These are phyloP conservation scores for Aleadryas rufinucha DNA, from an alignment of 2,113 vertebrate genomes.

Conservation along the genomic window DNA sequence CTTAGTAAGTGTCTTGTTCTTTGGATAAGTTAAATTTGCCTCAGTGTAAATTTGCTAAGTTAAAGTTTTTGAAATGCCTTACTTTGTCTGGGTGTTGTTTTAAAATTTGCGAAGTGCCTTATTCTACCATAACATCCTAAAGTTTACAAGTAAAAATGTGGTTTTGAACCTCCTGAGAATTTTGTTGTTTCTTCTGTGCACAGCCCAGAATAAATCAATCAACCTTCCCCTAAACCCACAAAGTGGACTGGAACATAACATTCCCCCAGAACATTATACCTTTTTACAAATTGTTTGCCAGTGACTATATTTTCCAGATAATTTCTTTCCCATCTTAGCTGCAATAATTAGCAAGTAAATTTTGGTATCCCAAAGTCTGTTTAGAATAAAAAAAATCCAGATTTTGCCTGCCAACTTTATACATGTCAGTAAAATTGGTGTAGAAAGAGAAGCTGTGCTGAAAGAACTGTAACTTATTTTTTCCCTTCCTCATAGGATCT, in stretches of 20 bases:
- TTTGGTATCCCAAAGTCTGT: neutral
- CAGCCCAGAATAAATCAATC: neutral
- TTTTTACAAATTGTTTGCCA: neutral
- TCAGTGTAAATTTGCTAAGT: neutral
- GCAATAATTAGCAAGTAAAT: neutral
- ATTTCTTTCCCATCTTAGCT: neutral
- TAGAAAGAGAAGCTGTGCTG: neutral
- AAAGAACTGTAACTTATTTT: neutral
- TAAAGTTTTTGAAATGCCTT: neutral
- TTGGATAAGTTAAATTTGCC: neutral
- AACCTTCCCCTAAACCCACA: neutral
- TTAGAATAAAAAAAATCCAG: neutral
- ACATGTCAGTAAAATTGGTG: neutral
- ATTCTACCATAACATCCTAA: neutral
- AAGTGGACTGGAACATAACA: neutral
- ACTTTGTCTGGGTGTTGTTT: neutral
- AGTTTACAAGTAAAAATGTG: neutral
- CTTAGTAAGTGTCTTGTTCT: neutral
- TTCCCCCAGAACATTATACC: neutral
- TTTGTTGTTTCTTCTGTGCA: neutral
- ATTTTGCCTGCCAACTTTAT: neutral
- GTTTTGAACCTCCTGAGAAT: neutral
- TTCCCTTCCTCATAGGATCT: neutral
- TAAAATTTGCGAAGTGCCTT: neutral
- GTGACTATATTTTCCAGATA: neutral